Evolutionary conservation across 2,113 vertebrate genomes (phyloP), one percentile per base, ranked within the genome.

Genomic region (Etheostoma cragini): DNA sequence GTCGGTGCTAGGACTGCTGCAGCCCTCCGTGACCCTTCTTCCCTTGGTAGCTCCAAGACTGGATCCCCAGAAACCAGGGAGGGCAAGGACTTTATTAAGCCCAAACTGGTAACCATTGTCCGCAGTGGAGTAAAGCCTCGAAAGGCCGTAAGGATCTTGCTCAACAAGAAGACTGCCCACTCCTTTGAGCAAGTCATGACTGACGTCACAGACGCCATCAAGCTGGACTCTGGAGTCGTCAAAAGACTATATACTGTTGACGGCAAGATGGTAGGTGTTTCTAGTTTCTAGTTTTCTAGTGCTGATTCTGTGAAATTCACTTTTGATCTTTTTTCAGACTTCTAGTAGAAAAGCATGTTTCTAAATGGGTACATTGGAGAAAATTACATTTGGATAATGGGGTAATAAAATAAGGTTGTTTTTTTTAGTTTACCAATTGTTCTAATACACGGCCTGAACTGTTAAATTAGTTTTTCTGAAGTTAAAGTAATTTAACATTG

Each of bases 161-260:
- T 99, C 71, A 99, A 99, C 95, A 99, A 98, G 96, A 99, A 99
- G 88, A 99, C 98, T 0, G 98, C 98, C 1, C 98, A 99, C 88
- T 98, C 97, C 0, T 99, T 99, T 76, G 98, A 99, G 81, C 98
- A 99, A 85, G 98, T 99, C 72, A 97, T 99, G 92, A 97, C 96
- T 8, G 98, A 99, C 85, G 96, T 99, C 87, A 99, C 98, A 0
- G 98, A 99, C 2, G 98, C 98, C 93, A 97, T 99, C 92, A 99
- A 99, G 92, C 93, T 99, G 87, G 98, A 99, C 94, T 97, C 97
- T 0, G 98, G 98, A 33, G 96, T 95, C 33, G 98, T 99, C 87
- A 99, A 97, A 79, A 96, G 96, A 72, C 92, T 99, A 1, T 99
- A 98, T 86, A 99, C 98, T 0, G 90, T 99, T 76, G 98, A 99